phyloP scores from a whole-genome alignment of 2,797 vertebrate species.

The Iguana delicatissima region DNA sequence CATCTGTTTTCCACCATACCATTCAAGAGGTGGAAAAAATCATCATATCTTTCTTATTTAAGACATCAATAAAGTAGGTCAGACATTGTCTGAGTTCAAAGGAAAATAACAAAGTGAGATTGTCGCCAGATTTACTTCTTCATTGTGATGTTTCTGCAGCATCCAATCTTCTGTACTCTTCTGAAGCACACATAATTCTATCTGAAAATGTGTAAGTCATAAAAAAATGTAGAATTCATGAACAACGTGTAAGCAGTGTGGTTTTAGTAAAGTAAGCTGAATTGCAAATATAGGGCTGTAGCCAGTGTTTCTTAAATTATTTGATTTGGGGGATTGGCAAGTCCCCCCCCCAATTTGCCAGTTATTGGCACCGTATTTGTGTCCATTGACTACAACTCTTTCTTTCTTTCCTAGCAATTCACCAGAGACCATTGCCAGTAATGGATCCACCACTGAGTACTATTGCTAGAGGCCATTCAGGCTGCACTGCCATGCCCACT shows the following conservation, averaged over 20 bases:
- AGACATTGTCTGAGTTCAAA: slow-evolving; percentile 46
- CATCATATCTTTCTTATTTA: slow-evolving; percentile 26
- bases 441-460: too few species aligned
- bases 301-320: not conserved
- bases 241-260: not conserved
- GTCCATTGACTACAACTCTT: too few species aligned
- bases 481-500: too few species aligned
- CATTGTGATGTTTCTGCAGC: slow-evolving; percentile 38
- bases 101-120: slow-evolving; percentile 59
- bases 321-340: too few species aligned
- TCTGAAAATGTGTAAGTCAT: not conserved
- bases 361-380: too few species aligned
- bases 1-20: slow-evolving; percentile 20
- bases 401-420: too few species aligned
- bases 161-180: slow-evolving; percentile 12
- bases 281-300: not conserved
- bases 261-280: not conserved
- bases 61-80: slow-evolving; percentile 60
- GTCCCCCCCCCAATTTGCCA: too few species aligned
- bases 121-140: slow-evolving; percentile 38
- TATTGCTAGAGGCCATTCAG: too few species aligned
- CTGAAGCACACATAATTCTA: slow-evolving; percentile 31
- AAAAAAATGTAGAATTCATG: not conserved
- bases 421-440: too few species aligned
- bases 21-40: slow-evolving; percentile 52